A percentile compares a stretch with the other conserved stretches of the same genome.
Evolutionary conservation across 2,797 vertebrate genomes (phyloP).

Genomic region (Microctenopoma stevenorrisi): DNA sequence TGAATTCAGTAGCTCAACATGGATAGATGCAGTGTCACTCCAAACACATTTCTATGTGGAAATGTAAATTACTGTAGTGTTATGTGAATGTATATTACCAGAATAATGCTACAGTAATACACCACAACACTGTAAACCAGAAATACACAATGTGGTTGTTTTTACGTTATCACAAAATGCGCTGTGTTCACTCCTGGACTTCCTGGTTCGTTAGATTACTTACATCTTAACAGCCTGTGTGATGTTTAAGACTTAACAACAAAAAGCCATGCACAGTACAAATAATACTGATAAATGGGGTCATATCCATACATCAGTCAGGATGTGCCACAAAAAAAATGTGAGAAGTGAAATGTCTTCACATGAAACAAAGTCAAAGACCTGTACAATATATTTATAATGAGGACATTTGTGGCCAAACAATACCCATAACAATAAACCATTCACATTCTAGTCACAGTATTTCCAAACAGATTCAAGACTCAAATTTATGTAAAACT

Average conservation of each 20-base stretch:
- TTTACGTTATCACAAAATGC: constrained; percentile 40
- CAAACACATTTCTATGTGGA: constrained; percentile 13
- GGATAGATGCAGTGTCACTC: background rate
- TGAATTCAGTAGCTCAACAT: constrained; percentile 5
- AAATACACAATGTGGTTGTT: constrained; percentile 18
- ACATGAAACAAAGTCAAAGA: constrained; percentile 39
- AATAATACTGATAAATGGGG: constrained; percentile 51
- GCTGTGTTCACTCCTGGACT: constrained; percentile 6
- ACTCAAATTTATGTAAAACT: constrained; percentile 2
- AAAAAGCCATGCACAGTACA: constrained; percentile 35
- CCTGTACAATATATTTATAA: constrained; percentile 12
- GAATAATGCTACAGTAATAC: constrained; percentile 36
- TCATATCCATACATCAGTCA: constrained; percentile 41
- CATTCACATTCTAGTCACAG: constrained; percentile 57
- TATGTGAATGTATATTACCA: constrained; percentile 23
- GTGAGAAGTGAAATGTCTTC: background rate
- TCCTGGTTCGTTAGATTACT: constrained; percentile 5
- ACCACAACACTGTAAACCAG: constrained; percentile 28
- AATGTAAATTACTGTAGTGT: background rate
- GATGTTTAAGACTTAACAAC: constrained; percentile 25
- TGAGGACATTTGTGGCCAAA: constrained; percentile 29
- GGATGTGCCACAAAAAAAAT: constrained; percentile 37
- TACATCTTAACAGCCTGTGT: constrained; percentile 16
- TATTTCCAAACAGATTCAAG: constrained; percentile 29
- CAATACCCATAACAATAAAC: constrained; percentile 9